A percentile compares a stretch with the other conserved stretches of the same genome.
Evolutionary conservation across 2,888 invertebrate genomes (phyloP).

Genomic region (Sarcophaga rosellei): DNA sequence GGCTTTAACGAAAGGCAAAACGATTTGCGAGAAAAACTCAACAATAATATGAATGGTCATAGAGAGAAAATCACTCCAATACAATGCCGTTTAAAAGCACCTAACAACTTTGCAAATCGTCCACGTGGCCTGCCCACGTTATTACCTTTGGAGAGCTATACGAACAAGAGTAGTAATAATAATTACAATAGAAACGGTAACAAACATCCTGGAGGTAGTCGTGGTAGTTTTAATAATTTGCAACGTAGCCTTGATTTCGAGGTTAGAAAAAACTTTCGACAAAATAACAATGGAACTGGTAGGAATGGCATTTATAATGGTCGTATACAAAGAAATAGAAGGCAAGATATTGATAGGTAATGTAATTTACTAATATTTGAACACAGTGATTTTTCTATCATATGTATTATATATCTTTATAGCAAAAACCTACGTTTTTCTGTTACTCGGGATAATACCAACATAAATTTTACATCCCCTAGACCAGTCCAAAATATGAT

Average conservation of each 20-base stretch:
- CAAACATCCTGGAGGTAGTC: not conserved
- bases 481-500: constrained; percentile 62
- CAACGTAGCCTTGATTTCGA: not conserved
- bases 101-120: constrained; percentile 71
- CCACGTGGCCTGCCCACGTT: constrained; percentile 73
- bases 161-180: constrained; percentile 40
- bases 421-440: constrained; percentile 71
- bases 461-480: not conserved
- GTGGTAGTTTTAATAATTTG: constrained; percentile 23
- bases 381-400: not conserved
- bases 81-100: constrained; percentile 69
- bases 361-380: not conserved
- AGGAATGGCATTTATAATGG: constrained; percentile 55
- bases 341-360: constrained; percentile 64
- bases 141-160: constrained; percentile 61
- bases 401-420: constrained; percentile 16
- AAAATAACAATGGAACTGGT: constrained; percentile 25
- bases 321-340: constrained; percentile 64
- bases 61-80: constrained; percentile 25
- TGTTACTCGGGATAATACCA: constrained; percentile 46
- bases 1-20: constrained; percentile 41
- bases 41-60: constrained; percentile 35
- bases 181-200: constrained; percentile 40
- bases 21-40: constrained; percentile 68
- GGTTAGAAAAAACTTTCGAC: not conserved